These are phyloP conservation scores for Aurelia aurita DNA, from an alignment of 30 jellyfish, hydroid and myxozoan species.

Conservation along the genomic window DNA sequence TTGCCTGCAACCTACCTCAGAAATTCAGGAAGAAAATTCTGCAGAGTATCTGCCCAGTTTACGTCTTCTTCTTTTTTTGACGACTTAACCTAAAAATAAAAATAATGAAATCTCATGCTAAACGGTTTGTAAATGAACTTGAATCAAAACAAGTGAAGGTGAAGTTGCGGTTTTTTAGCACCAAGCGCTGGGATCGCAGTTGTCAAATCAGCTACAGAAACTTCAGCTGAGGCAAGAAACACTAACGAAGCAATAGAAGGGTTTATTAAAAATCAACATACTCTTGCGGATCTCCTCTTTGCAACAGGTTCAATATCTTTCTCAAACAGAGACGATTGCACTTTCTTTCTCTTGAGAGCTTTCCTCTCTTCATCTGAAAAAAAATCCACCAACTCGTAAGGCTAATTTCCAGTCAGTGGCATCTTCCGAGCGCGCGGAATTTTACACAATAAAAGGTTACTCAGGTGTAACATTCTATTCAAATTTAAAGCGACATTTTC, in stretches of 20 bases:
- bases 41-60: constrained; percentile 78
- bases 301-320: constrained; percentile 83
- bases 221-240: neutral
- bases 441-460: too few species aligned
- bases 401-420: too few species aligned
- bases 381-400: too few species aligned
- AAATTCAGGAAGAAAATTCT: constrained; percentile 73
- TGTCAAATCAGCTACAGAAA: too few species aligned
- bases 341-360: constrained; percentile 71
- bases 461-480: too few species aligned
- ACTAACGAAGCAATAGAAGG: neutral
- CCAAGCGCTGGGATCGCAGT: too few species aligned
- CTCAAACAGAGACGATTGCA: constrained; percentile 45
- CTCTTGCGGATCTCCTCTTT: constrained; percentile 93
- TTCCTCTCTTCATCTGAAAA: constrained; percentile 66
- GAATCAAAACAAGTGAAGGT: too few species aligned
- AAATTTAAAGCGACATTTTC: too few species aligned
- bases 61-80: constrained; percentile 89
- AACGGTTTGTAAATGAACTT: too few species aligned
- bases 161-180: too few species aligned
- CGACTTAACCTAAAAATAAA: constrained; percentile 58
- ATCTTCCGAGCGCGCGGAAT: too few species aligned
- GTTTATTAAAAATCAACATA: neutral
- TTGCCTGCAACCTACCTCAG: constrained; percentile 45
- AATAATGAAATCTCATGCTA: too few species aligned